phyloP scores from a whole-genome alignment of 2,888 invertebrate genomes.

The Tachina fera region DNA sequence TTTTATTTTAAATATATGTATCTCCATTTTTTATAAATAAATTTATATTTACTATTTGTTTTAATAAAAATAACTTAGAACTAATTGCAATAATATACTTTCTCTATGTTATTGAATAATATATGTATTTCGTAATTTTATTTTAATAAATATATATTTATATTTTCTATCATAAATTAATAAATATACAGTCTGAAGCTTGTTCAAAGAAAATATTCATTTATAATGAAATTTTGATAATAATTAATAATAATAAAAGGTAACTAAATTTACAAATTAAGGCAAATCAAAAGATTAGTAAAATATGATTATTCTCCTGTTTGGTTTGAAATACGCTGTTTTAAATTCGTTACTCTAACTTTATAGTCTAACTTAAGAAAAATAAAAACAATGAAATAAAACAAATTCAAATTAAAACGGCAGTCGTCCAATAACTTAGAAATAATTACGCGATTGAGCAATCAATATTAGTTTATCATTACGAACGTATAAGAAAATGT shows the following conservation, averaged over 20 bases:
- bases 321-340: constrained; percentile 7
- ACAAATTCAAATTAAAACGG: constrained; percentile 8
- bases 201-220: constrained; percentile 47
- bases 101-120: constrained; percentile 28
- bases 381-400: not conserved
- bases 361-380: constrained; percentile 15
- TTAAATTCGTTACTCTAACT: constrained; percentile 34
- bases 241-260: constrained; percentile 3
- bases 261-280: constrained; percentile 23
- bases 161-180: constrained; percentile 39
- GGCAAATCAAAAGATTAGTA: not conserved
- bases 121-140: not conserved
- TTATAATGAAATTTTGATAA: constrained; percentile 59
- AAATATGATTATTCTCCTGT: constrained; percentile 3
- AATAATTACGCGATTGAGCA: constrained; percentile 8
- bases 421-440: constrained; percentile 18
- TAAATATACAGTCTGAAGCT: constrained; percentile 61
- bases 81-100: constrained; percentile 44
- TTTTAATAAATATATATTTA: constrained; percentile 29
- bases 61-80: constrained; percentile 56
- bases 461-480: constrained; percentile 4
- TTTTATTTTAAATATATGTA: constrained; percentile 42
- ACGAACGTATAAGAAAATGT: not conserved
- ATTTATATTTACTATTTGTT: constrained; percentile 17
- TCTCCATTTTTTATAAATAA: constrained; percentile 33